phyloP scores from a whole-genome alignment of 2,113 vertebrate species.

The Dipodomys stephensi region DNA sequence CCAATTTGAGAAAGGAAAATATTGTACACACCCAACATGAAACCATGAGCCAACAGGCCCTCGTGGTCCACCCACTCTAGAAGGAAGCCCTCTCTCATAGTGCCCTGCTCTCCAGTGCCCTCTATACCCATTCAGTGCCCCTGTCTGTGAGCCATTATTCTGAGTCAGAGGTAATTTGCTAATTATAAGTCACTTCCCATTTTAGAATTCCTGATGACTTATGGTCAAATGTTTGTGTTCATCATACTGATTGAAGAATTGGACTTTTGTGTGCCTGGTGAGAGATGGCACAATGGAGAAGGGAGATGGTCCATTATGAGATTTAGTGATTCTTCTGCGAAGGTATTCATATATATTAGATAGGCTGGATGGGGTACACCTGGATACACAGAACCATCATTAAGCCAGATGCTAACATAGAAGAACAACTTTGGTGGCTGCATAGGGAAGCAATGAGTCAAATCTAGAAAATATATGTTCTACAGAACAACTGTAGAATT shows the following conservation, averaged over 20 bases:
- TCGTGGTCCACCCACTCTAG: neutral
- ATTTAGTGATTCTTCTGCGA: neutral
- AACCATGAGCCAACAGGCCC: neutral
- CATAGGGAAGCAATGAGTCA: neutral
- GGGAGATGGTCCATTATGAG: neutral
- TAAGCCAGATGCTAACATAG: neutral
- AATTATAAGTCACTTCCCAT: conserved; percentile 63
- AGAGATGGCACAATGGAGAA: neutral
- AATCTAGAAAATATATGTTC: neutral
- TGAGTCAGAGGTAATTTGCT: conserved; percentile 70
- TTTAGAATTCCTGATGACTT: conserved; percentile 73
- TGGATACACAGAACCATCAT: neutral
- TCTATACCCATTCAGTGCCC: neutral
- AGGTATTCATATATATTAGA: neutral
- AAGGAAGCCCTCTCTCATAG: neutral
- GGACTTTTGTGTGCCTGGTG: neutral
- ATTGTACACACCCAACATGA: neutral
- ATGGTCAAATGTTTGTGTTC: conserved; percentile 69
- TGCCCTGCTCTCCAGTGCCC: neutral
- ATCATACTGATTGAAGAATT: conserved; percentile 41
- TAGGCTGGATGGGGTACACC: no score
- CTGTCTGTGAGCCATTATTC: neutral
- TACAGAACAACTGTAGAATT: neutral
- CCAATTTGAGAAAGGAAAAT: neutral
- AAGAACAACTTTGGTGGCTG: neutral